Evolutionary conservation across 2,888 invertebrate species (phyloP), one percentile per base, ranked within the genome.

Genomic region (Anagyrus pseudococci): DNA sequence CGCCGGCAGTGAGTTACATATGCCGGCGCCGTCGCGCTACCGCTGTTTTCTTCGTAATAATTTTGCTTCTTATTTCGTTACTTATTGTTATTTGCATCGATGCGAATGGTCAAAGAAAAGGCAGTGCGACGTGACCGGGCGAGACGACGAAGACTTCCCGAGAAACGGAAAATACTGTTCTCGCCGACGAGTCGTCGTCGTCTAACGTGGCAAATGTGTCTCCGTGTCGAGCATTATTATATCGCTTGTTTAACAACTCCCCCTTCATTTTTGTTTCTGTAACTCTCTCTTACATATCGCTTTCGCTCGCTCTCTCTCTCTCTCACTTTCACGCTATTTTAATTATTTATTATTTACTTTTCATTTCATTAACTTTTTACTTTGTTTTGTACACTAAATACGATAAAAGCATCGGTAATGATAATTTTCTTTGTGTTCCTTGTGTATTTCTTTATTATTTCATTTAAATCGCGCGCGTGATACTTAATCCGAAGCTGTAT

Each of bases 91-190:
- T 52, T 56, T 59, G 25, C 68, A 66, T 69, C 68, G 58, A 70
- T 70, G 71, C 73, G 67, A 74, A 69, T 72, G 71, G 59, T 66
- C 68, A 69, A 70, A 67, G 71, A 71, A 74, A 74, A 75, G 76
- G 74, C 76, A 71, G 67, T 70, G 69, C 69, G 71, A 54, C 53
- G 50, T 37, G 44, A 49, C 41, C 37, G 25, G 25, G 43, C 46
- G 44, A 56, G 57, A 56, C 46, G 58, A 59, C 46, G 55, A 59
- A 29, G 53, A 43, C 40, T 58, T n/a, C n/a, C n/a, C 33, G 44
- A 13, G 7, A 10, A 29, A 17, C 48, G 10, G 19, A 54, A 70
- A 72, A 71, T 62, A 68, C 43, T n/a, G 10, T 22, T 37, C 70
- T 68, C 69, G 69, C 69, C 66, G 68, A 69, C 17, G 41, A 54